A percentile compares a stretch with the other conserved stretches of the same genome.
phyloP scores from a whole-genome alignment of 1,140 invertebrate species.

The Drosophila cardini region DNA sequence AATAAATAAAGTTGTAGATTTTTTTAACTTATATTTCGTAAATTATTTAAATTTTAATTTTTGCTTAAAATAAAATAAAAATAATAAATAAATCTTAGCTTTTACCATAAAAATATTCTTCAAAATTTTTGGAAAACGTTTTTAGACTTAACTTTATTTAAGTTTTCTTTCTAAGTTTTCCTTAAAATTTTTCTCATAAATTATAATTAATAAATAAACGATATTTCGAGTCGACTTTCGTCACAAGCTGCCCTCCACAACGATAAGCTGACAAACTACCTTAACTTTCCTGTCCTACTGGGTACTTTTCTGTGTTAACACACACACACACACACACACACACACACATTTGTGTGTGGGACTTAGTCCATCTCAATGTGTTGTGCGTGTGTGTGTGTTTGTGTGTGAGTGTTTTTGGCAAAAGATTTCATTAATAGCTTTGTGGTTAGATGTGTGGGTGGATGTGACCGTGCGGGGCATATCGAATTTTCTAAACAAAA shows the following conservation, averaged over 20 bases:
- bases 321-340: background rate
- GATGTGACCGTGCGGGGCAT: constrained; percentile 44
- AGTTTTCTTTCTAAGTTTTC: too few species aligned
- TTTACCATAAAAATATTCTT: too few species aligned
- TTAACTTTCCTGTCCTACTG: background rate
- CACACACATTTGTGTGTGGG: constrained; percentile 2
- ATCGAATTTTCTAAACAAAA: constrained; percentile 68
- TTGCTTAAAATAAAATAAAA: too few species aligned
- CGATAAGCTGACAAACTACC: background rate
- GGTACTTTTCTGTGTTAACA: background rate
- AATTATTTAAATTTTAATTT: too few species aligned
- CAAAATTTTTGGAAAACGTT: too few species aligned
- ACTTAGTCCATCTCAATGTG: background rate
- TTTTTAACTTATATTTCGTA: too few species aligned
- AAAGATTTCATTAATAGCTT: constrained; percentile 78
- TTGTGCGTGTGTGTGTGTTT: constrained; percentile 14
- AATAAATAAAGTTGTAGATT: too few species aligned
- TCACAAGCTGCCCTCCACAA: background rate
- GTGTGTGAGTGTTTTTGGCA: constrained; percentile 67
- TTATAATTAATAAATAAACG: too few species aligned
- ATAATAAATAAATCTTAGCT: too few species aligned
- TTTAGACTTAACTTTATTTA: too few species aligned
- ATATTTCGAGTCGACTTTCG: too few species aligned
- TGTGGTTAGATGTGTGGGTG: constrained; percentile 41
- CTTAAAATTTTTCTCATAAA: too few species aligned